Evolutionary conservation across 1,140 invertebrate species (phyloP).

Genomic region (Drosophila sulfurigaster): DNA sequence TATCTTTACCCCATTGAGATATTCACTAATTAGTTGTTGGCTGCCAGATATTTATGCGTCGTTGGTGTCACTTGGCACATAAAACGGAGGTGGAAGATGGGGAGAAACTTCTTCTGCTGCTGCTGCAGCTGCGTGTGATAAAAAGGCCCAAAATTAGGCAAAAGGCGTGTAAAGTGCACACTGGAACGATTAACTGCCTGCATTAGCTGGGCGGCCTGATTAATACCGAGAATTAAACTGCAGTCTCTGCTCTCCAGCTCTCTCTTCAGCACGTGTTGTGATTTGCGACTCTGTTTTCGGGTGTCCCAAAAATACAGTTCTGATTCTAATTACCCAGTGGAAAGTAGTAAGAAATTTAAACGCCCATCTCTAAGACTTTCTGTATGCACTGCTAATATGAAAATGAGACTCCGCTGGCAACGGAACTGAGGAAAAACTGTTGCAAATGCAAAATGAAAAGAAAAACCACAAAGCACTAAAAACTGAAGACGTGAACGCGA

Average conservation of each 20-base stretch:
- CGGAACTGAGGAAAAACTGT: constrained; percentile 39
- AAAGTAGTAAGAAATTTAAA: neutral
- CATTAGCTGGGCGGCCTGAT: constrained; percentile 72
- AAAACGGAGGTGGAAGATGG: constrained; percentile 41
- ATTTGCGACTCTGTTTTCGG: neutral
- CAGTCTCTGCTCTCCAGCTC: constrained; percentile 5
- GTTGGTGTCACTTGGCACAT: constrained; percentile 74
- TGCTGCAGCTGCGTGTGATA: constrained; percentile 78
- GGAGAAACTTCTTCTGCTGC: neutral
- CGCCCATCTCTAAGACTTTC: constrained; percentile 5
- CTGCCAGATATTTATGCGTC: constrained; percentile 80
- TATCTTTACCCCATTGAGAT: constrained; percentile 50
- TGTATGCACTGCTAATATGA: constrained; percentile 74
- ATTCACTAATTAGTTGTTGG: constrained; percentile 81
- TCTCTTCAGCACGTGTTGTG: neutral
- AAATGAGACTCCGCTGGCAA: constrained; percentile 56
- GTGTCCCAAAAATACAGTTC: neutral
- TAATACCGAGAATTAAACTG: constrained; percentile 76
- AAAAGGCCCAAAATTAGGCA: constrained; percentile 81
- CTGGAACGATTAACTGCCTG: constrained; percentile 74
- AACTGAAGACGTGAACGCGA: constrained; percentile 47
- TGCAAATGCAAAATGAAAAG: constrained; percentile 27
- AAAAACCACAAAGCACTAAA: constrained; percentile 28
- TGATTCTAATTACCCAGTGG: constrained; percentile 1
- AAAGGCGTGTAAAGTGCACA: constrained; percentile 75